Percentiles rank a stretch among this genome's conserved stretches.
phyloP scores from a whole-genome alignment of 2,113 vertebrate species.

The Candoia aspera region DNA sequence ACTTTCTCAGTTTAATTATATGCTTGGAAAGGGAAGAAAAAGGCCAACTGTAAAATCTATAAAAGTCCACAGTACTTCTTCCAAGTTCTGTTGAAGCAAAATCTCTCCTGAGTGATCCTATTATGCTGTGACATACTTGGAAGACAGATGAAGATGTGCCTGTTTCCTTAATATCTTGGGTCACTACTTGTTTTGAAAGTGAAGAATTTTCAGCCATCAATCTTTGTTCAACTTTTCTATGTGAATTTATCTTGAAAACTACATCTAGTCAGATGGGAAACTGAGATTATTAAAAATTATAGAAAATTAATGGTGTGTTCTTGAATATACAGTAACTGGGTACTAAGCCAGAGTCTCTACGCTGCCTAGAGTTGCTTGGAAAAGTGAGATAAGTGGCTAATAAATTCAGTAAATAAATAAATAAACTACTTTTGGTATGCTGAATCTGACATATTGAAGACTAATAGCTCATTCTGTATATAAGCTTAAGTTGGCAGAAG shows the following conservation, averaged over 20 bases:
- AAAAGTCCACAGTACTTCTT: constrained; percentile 14
- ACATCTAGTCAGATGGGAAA: background rate
- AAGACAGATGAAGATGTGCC: constrained; percentile 7
- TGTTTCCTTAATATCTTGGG: constrained; percentile 12
- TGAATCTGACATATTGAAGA: background rate
- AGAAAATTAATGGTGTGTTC: background rate
- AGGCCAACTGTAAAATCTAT: constrained; percentile 2
- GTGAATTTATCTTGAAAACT: background rate
- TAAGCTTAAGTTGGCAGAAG: background rate
- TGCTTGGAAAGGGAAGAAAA: constrained; percentile 11
- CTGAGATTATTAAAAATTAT: background rate
- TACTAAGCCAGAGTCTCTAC: background rate
- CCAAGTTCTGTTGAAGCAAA: constrained; percentile 19
- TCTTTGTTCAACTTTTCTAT: background rate
- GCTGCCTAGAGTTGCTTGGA: too few relatives aligned
- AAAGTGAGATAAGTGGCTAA: background rate
- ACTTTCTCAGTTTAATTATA: constrained; percentile 9
- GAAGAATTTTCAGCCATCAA: background rate
- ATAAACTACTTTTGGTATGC: background rate
- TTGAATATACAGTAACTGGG: background rate
- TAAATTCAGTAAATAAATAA: too few relatives aligned
- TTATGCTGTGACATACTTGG: constrained; percentile 14
- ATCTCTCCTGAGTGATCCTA: constrained; percentile 5
- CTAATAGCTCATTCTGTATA: background rate
- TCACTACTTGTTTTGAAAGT: constrained; percentile 11